These are phyloP conservation scores for Shargacucullia verbasci DNA, from an alignment of 2,888 invertebrate species.

Conservation along the genomic window DNA sequence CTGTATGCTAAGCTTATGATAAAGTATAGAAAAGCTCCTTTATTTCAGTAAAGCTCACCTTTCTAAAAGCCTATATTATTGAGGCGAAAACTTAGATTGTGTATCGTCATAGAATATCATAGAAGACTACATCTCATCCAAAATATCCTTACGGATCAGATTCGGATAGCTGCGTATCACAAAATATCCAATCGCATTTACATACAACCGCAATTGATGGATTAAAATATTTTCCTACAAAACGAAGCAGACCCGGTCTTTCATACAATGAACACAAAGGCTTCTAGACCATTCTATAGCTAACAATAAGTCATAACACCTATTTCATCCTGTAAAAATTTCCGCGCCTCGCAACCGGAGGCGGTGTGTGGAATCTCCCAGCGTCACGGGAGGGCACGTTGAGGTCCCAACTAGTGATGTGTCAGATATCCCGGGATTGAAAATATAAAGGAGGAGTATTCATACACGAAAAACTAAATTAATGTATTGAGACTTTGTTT, in stretches of 20 bases:
- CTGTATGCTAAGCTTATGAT: too few relatives aligned
- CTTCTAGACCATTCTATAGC: conserved; percentile 33
- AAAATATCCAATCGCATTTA: too few relatives aligned
- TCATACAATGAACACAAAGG: conserved; percentile 1
- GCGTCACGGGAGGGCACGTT: conserved; percentile 53
- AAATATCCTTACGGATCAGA: too few relatives aligned
- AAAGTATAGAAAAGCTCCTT: too few relatives aligned
- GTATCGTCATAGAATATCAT: too few relatives aligned
- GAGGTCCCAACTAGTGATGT: conserved; percentile 43
- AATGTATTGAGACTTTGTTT: too few relatives aligned
- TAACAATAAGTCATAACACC: conserved; percentile 54
- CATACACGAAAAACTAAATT: neutral
- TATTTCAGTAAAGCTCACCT: too few relatives aligned
- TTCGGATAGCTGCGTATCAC: too few relatives aligned
- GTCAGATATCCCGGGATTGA: neutral
- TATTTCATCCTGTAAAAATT: conserved; percentile 53
- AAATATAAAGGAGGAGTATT: neutral
- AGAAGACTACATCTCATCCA: too few relatives aligned
- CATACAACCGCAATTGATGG: too few relatives aligned
- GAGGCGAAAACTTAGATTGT: too few relatives aligned
- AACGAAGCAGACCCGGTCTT: neutral
- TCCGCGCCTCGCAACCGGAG: conserved; percentile 48
- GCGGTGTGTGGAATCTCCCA: conserved; percentile 53
- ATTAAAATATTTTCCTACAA: neutral
- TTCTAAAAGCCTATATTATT: too few relatives aligned